These are phyloP conservation scores for Palythoa caribaeorum DNA, from an alignment of 92 coral and sea anemone genomes.

Conservation along the genomic window DNA sequence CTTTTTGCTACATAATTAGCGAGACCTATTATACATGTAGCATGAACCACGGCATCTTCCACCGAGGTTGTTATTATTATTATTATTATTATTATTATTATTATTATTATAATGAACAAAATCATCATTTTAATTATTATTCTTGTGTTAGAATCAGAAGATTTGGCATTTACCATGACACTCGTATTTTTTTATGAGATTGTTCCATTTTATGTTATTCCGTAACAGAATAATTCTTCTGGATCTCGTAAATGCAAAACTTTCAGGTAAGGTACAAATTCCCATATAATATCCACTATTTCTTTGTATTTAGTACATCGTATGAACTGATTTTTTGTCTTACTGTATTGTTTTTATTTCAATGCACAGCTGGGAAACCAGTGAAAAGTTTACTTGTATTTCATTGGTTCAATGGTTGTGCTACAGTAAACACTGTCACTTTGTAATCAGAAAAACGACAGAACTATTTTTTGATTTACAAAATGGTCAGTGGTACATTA, in stretches of 20 bases:
- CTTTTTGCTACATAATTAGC: no score
- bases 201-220: not conserved
- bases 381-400: not conserved
- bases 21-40: no score
- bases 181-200: not conserved
- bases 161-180: not conserved
- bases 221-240: slow-evolving; percentile 70
- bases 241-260: slow-evolving; percentile 73
- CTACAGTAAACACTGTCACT: slow-evolving; percentile 17
- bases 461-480: not conserved
- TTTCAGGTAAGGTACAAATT: slow-evolving; percentile 64
- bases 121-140: no score
- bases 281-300: not conserved
- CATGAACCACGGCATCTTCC: no score
- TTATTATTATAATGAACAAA: no score
- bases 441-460: not conserved
- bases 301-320: not conserved
- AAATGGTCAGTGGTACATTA: slow-evolving; percentile 16
- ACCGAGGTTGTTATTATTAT: no score
- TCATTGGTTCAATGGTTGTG: slow-evolving; percentile 38
- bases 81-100: no score
- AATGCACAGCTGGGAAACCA: slow-evolving; percentile 34
- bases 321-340: no score
- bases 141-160: no score
- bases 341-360: not conserved